These are phyloP conservation scores for Heliangelus exortis DNA, from an alignment of 2,797 vertebrate species.

Conservation along the genomic window DNA sequence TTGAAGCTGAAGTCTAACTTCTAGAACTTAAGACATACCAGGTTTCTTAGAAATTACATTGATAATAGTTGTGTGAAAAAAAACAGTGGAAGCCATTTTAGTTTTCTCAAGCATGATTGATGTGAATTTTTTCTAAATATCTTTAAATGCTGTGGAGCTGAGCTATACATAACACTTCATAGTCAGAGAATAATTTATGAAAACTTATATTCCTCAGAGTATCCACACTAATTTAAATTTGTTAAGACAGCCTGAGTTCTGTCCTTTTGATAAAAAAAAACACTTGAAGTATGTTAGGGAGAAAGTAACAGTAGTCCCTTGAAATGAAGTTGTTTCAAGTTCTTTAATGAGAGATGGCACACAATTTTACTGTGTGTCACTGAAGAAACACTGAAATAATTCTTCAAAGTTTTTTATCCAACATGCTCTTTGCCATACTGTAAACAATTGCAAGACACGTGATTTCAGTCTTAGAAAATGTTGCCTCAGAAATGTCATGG, in stretches of 20 bases:
- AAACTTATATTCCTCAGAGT: background rate
- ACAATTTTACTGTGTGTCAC: too few species aligned
- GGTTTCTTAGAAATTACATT: background rate
- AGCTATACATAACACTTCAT: background rate
- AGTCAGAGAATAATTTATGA: background rate
- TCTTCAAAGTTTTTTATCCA: background rate
- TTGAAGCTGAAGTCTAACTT: background rate
- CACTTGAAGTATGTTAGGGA: background rate
- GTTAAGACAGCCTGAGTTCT: background rate
- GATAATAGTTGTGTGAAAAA: background rate
- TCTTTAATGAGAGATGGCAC: background rate
- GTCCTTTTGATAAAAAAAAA: background rate
- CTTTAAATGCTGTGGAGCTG: background rate
- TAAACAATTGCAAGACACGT: background rate
- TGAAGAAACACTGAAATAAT: background rate
- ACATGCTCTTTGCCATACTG: background rate
- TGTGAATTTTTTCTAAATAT: accelerated
- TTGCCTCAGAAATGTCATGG: background rate
- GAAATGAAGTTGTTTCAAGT: background rate
- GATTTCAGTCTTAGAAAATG: background rate
- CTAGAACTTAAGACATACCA: background rate
- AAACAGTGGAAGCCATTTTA: background rate
- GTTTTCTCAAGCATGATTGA: background rate
- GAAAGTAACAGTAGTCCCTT: background rate
- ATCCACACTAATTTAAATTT: background rate